Conservation (phyloP, 2,888 invertebrate species). For the Meteorus colon region DNA sequence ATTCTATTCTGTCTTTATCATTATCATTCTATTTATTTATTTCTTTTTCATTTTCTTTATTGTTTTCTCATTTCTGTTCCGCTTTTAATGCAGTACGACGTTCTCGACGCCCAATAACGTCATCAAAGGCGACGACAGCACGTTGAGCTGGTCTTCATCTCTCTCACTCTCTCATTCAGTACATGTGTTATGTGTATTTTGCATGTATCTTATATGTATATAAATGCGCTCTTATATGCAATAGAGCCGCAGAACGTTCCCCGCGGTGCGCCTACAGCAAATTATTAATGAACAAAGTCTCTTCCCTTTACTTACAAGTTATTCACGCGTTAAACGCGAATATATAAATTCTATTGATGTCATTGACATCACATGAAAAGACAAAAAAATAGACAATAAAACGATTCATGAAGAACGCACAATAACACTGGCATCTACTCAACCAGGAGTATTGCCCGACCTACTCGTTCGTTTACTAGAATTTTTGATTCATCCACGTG, state of each 20-base stretch:
- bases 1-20: constrained; percentile 12
- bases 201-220: constrained; percentile 26
- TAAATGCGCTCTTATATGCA: constrained; percentile 24
- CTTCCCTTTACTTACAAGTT: not conserved
- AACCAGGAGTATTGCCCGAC: not conserved
- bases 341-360: constrained; percentile 14
- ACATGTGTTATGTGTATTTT: constrained; percentile 37
- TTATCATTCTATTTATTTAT: constrained; percentile 29
- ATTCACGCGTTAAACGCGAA: constrained; percentile 1
- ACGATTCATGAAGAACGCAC: not conserved
- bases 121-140: constrained; percentile 36
- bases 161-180: constrained; percentile 23
- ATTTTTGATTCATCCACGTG: not conserved
- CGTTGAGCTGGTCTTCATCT: constrained; percentile 41
- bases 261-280: constrained; percentile 35
- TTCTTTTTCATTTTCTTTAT: constrained; percentile 27
- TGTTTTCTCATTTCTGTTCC: constrained; percentile 41
- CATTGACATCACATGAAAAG: not conserved
- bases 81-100: constrained; percentile 49
- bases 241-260: constrained; percentile 41
- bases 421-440: not conserved
- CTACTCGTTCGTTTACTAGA: not conserved
- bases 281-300: constrained; percentile 6
- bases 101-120: constrained; percentile 43
- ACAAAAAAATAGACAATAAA: not conserved